Conservation (phyloP, 2,797 vertebrate species). For the Eulemur mongoz region DNA sequence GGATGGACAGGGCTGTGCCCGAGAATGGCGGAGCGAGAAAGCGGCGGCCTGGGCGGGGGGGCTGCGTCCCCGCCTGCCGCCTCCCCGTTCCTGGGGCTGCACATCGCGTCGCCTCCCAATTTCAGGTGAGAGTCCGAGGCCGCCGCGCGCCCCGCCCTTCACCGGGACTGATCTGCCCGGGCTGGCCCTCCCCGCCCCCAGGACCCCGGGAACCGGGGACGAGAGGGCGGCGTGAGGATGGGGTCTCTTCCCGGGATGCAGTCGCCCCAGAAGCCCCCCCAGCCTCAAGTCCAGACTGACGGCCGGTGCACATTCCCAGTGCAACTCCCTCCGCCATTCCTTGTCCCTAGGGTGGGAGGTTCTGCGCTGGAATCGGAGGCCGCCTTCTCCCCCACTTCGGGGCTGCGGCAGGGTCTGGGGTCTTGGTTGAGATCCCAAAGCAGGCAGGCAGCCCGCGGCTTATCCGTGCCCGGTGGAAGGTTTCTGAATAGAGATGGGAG, state of each 20-base stretch:
- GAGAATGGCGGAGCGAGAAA: constrained; percentile 93
- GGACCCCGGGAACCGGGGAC: background rate
- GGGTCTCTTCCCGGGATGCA: background rate
- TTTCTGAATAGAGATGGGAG: background rate
- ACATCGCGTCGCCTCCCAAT: constrained; percentile 87
- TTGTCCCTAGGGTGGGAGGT: background rate
- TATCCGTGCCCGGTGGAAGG: background rate
- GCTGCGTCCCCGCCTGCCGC: constrained; percentile 87
- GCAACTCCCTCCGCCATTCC: constrained; percentile 54
- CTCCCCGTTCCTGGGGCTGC: constrained; percentile 87
- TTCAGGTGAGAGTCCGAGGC: constrained; percentile 84
- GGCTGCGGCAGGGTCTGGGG: background rate
- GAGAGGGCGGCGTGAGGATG: background rate
- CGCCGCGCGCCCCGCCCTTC: background rate
- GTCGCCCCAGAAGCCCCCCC: background rate
- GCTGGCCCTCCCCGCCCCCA: background rate
- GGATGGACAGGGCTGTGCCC: constrained; percentile 79
- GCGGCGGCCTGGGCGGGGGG: constrained; percentile 82
- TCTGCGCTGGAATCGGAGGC: background rate
- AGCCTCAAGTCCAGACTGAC: background rate
- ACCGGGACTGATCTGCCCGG: background rate
- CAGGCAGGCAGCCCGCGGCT: background rate
- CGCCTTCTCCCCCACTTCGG: background rate
- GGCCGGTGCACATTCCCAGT: background rate
- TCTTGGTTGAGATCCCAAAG: background rate